Evolutionary conservation across 1,140 invertebrate genomes (phyloP), one percentile per base, ranked within the genome.

Genomic region (Harpegnathos saltator): DNA sequence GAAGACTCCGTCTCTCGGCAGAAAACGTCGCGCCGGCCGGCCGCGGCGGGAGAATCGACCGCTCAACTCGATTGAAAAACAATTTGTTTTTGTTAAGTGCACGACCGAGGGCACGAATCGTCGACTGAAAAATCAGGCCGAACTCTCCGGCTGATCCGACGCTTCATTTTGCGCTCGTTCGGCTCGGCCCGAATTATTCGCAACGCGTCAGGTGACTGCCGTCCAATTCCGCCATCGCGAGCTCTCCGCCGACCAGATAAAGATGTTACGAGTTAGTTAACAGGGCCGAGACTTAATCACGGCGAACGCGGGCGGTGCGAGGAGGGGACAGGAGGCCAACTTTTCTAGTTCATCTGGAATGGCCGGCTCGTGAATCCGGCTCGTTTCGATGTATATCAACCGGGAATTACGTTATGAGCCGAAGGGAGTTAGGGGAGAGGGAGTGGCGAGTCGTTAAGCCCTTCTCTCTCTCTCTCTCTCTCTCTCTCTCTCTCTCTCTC

Each of bases 351-450:
- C 75, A 69, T 80, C 52, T 71, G 24, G 65, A n/a, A 29, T 44
- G 38, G 38, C 3, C 26, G 17, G n/a, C n/a, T n/a, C n/a, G n/a
- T 33, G 22, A 71, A 58, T 58, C 75, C n/a, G 54, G 33, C 54
- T 80, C 75, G 75, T 44, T 69, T 71, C 65, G 75, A 80, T 80
- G 75, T 80, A 80, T 80, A 80, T 80, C 75, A 80, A 80, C 63
- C n/a, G n/a, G 44, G 75, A 54, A 22, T 69, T 78, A 78, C 63
- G 75, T 69, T 71, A 71, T 80, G 65, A 80, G 65, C 4, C 63
- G 52, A 56, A n/a, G 52, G 12, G n/a, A 12, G 9, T 11, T n/a
- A n/a, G 29, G 4, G 52, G 22, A 29, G 65, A 69, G 33, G 17
- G 29, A 11, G 26, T 80, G 38, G 75, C 33, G 69, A 80, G 75